Evolutionary conservation across 2,113 vertebrate genomes (phyloP), one percentile per base, ranked within the genome.

Genomic region (Sitta europaea): DNA sequence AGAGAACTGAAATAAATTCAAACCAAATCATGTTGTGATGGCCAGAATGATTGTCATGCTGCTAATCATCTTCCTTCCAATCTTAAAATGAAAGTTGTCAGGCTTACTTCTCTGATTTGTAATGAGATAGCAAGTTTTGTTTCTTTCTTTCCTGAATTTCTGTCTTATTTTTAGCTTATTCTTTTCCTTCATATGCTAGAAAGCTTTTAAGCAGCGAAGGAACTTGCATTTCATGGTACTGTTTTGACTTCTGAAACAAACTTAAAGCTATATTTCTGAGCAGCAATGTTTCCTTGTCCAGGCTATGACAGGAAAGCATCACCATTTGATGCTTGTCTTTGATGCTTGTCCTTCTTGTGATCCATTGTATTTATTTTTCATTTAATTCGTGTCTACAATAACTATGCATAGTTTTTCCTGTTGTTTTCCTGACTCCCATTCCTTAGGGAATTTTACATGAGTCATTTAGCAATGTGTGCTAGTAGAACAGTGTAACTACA

Each of bases 1-100:
- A 70, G 42, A 94, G 62, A 90, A 93, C 21, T 54, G 16, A 90
- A 95, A 86, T 76, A 88, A 92, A 93, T 73, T 61, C 45, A 95
- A 53, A 88, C 57, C 7, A 76, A 79, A 86, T 47, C 59, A 91
- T 0, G 0, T 28, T 77, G 47, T 86, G 80, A 96, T 76, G 75
- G 61, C 71, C 50, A 63, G 67, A 58, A 80, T 80, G 62, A 90
- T 31, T 79, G 51, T 33, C 54, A 91, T 2, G 2, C 53, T 92
- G 53, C 33, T 92, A 68, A 87, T 90, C 78, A 88, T 54, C 42
- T 91, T 88, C 40, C 63, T 86, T 90, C 59, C 36, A 95, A 51
- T 83, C 95, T 76, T 88, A 88, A 75, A 40, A 77, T 16, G 67
- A 83, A 80, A 63, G n/a, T 28, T 68, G 67, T 57, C 62, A 88